Evolutionary conservation across 2,113 vertebrate genomes (phyloP), one percentile per base, ranked within the genome.

Genomic region (Actenoides lindsayi): DNA sequence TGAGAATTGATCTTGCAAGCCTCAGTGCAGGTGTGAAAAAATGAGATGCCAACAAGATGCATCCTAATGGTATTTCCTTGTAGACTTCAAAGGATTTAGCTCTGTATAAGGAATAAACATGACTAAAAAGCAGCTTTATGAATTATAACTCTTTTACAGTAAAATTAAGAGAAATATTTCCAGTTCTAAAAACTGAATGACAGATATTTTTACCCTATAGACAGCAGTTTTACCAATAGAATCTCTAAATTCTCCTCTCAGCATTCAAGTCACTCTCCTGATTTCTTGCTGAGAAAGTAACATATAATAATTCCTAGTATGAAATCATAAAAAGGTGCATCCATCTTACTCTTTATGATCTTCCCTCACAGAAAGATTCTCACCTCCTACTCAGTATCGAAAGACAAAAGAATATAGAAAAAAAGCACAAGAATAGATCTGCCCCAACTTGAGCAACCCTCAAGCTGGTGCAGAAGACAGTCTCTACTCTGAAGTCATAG

Each of bases 1-100:
- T 97, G 96, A 98, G 91, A 98, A 98, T 90, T 94, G 92, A 97
- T 95, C 90, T 92, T 94, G 89, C 90, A 96, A 97, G 54, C 67
- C 89, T 97, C 87, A 88, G 48, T 68, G 79, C 92, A 94, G 85
- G 87, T 94, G 95, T 96, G 90, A 98, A 97, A 97, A 97, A 95
- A 97, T 91, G 76, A 96, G 84, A 94, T 87, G 76, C 71, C 93
- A 97, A 95, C 94, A 97, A 96, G 93, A 97, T 86, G 89, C 89
- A 93, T 83, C 82, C 93, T 96, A 96, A 92, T 56, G 31, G 56
- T 96, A 83, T 89, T 95, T 95, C 75, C 70, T 78, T 93, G 85
- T 69, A 97, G 65, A 68, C 30, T 83, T 96, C 8, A 0, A 93
- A 95, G 33, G 20, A 89, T 83, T 92, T 53, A 62, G 64, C 73